phyloP scores from a whole-genome alignment of 1,140 invertebrate genomes.

The Pemphigus obesinymphae region DNA sequence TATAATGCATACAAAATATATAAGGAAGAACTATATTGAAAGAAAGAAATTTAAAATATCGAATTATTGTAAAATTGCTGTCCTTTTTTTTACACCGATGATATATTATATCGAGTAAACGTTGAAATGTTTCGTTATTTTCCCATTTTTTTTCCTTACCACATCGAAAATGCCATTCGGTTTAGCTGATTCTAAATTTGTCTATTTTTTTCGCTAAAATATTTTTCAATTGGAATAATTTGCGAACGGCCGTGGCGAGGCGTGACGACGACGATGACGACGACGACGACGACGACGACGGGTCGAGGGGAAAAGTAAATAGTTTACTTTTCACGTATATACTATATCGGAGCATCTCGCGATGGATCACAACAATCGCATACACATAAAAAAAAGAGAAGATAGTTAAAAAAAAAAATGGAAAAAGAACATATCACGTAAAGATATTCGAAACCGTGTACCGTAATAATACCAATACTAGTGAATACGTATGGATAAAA shows the following conservation, averaged over 20 bases:
- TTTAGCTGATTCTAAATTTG: not conserved
- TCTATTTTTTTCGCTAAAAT: not conserved
- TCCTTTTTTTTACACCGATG: not conserved
- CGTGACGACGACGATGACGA: not conserved
- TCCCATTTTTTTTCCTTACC: not conserved
- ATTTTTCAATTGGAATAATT: no score
- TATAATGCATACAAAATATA: not conserved
- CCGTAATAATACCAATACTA: no score
- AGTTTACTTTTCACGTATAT: constrained; percentile 15
- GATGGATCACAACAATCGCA: constrained; percentile 1
- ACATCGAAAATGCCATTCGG: not conserved
- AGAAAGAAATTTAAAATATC: not conserved
- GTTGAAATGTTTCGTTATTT: not conserved
- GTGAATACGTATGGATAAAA: not conserved
- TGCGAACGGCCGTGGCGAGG: no score
- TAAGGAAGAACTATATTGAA: not conserved
- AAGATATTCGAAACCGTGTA: not conserved
- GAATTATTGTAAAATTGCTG: not conserved
- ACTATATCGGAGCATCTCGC: constrained; percentile 9
- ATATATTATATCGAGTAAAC: not conserved
- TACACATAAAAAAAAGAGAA: constrained; percentile 9
- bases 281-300: no score
- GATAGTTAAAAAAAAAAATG: no score
- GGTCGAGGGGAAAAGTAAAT: not conserved
- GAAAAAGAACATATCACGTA: not conserved